Evolutionary conservation across 2,888 invertebrate genomes (phyloP).

Genomic region (Erebia aethiops): DNA sequence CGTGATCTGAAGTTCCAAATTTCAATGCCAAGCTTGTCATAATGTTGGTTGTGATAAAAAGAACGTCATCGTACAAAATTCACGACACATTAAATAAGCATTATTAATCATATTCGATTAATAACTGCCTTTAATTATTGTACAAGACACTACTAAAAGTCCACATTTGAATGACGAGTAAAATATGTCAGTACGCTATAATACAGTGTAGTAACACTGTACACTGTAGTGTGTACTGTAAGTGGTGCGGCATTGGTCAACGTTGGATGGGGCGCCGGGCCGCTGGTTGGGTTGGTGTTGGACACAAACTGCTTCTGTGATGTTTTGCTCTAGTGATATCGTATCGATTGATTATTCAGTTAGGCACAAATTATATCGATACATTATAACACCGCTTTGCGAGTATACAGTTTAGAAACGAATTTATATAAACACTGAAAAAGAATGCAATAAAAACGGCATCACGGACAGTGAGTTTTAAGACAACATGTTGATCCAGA

Average conservation of each 20-base stretch:
- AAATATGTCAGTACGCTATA: too few species aligned
- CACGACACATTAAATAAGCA: too few species aligned
- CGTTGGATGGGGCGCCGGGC: slow-evolving; percentile 53
- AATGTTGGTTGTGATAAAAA: neutral
- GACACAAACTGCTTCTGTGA: slow-evolving; percentile 77
- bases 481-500: neutral
- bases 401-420: slow-evolving; percentile 11
- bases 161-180: neutral
- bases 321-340: slow-evolving; percentile 70
- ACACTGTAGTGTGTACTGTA: neutral
- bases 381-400: slow-evolving; percentile 14
- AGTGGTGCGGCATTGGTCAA: slow-evolving; percentile 1
- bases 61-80: too few species aligned
- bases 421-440: neutral
- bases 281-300: slow-evolving; percentile 54
- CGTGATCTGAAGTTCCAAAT: neutral
- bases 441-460: neutral
- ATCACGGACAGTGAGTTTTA: neutral
- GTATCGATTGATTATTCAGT: slow-evolving; percentile 48
- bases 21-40: neutral
- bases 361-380: slow-evolving; percentile 53
- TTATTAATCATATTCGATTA: too few species aligned
- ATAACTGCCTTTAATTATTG: too few species aligned
- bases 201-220: neutral
- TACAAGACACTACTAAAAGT: neutral